Percentiles rank a stretch among this genome's conserved stretches.
Evolutionary conservation across 2,797 vertebrate genomes (phyloP).

Genomic region (Melanotaenia boesemani): DNA sequence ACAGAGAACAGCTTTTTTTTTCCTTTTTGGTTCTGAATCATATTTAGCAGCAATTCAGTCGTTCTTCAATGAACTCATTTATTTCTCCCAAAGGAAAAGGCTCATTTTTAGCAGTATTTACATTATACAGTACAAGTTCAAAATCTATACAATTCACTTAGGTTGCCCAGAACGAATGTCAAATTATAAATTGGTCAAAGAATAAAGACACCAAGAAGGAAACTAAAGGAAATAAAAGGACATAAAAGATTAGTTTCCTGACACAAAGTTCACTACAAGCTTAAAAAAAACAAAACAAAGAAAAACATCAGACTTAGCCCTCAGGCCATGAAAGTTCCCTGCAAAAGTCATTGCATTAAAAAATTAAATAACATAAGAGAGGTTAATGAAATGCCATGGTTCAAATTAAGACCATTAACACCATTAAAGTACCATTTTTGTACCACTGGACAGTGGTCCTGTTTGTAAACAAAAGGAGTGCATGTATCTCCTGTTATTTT

Average conservation of each 20-base stretch:
- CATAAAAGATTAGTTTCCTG: conserved; percentile 58
- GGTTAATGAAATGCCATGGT: conserved; percentile 55
- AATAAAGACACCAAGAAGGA: conserved; percentile 11
- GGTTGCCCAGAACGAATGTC: conserved; percentile 40
- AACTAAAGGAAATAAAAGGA: conserved; percentile 33
- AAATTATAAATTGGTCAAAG: conserved; percentile 41
- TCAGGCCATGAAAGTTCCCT: conserved; percentile 12
- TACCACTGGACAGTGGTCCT: conserved; percentile 45
- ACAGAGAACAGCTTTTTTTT: neutral
- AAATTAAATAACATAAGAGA: conserved; percentile 71
- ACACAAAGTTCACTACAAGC: conserved; percentile 15
- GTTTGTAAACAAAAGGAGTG: conserved; percentile 59
- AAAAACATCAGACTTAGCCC: conserved; percentile 13
- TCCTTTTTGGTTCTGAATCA: neutral
- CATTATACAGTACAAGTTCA: conserved; percentile 79
- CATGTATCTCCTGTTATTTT: conserved; percentile 18
- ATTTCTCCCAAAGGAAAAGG: conserved; percentile 73
- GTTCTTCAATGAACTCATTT: conserved; percentile 63
- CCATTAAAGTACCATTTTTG: conserved; percentile 47
- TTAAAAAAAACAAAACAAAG: conserved; percentile 4
- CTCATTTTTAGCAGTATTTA: conserved; percentile 85
- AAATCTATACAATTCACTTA: conserved; percentile 65
- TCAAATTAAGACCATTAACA: conserved; percentile 52
- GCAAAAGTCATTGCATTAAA: conserved; percentile 67
- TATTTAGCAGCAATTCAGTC: conserved; percentile 10